Percentiles rank a stretch among this genome's conserved stretches.
Conservation (phyloP, 2,797 vertebrate genomes). For the Meriones psammophilus region DNA sequence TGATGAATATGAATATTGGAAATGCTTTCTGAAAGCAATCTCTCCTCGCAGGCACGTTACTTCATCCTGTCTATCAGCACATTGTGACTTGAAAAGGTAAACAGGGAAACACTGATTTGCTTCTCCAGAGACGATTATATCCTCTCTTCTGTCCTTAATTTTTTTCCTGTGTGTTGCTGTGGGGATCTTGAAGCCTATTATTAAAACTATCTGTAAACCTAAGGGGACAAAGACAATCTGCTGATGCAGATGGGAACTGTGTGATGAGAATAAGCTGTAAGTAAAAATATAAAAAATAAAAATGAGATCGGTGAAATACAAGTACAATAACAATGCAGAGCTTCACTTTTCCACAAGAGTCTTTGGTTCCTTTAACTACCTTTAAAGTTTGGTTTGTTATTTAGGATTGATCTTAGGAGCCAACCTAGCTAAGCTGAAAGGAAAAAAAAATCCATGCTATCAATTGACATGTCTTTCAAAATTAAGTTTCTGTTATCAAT, state of each 20-base stretch:
- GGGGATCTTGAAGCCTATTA: constrained; percentile 83
- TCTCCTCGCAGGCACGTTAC: constrained; percentile 61
- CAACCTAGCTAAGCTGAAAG: background rate
- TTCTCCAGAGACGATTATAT: constrained; percentile 81
- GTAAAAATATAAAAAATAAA: too few species aligned
- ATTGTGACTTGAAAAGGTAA: constrained; percentile 82
- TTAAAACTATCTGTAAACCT: constrained; percentile 86
- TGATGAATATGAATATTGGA: constrained; percentile 75
- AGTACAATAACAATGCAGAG: constrained; percentile 42
- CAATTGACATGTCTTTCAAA: background rate
- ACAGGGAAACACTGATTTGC: constrained; percentile 83
- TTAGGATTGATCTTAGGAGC: background rate
- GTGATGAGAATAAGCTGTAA: constrained; percentile 80
- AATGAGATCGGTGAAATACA: constrained; percentile 60
- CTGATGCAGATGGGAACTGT: constrained; percentile 84
- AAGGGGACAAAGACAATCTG: constrained; percentile 87
- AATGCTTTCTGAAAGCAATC: constrained; percentile 75
- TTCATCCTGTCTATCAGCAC: constrained; percentile 76
- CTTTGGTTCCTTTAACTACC: background rate
- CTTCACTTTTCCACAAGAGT: constrained; percentile 59
- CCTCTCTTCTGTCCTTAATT: constrained; percentile 78
- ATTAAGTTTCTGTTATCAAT: background rate
- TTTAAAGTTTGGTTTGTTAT: constrained; percentile 8
- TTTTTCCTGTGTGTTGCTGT: constrained; percentile 81
- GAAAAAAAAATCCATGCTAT: background rate